A percentile compares a stretch with the other conserved stretches of the same genome.
phyloP scores from a whole-genome alignment of 2,888 invertebrate genomes.

The Drosophila heteroneura region DNA sequence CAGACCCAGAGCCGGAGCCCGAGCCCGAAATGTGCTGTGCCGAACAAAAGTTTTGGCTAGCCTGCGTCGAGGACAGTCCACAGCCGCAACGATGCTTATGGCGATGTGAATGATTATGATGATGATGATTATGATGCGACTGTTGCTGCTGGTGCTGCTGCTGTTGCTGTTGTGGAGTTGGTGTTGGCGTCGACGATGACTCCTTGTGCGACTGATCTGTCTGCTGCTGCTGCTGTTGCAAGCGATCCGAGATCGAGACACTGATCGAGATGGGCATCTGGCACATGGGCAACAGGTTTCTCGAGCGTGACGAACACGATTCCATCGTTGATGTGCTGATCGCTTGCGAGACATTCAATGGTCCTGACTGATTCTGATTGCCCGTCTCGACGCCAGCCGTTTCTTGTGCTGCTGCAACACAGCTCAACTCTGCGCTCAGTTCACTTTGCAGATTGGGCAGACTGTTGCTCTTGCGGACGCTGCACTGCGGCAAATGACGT shows the following conservation, averaged over 20 bases:
- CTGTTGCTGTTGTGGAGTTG: conserved; percentile 51
- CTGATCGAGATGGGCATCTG: conserved; percentile 85
- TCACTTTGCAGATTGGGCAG: conserved; percentile 89
- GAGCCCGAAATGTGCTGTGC: conserved; percentile 80
- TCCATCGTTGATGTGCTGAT: conserved; percentile 90
- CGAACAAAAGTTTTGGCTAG: conserved; percentile 73
- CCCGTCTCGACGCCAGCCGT: conserved; percentile 25
- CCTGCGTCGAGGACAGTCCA: conserved; percentile 55
- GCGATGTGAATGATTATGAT: conserved; percentile 54
- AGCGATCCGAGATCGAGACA: conserved; percentile 77
- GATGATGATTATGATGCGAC: conserved; percentile 52
- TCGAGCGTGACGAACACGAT: conserved; percentile 81
- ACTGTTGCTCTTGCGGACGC: conserved; percentile 91
- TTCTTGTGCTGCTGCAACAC: conserved; percentile 45
- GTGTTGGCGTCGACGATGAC: conserved; percentile 39
- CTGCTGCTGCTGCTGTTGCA: conserved; percentile 59
- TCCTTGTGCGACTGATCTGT: conserved; percentile 55
- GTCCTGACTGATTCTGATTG: conserved; percentile 48
- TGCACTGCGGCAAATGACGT: conserved; percentile 87
- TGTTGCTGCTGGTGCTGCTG: conserved; percentile 24
- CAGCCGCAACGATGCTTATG: conserved; percentile 80
- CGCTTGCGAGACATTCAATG: conserved; percentile 86
- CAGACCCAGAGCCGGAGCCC: conserved; percentile 50
- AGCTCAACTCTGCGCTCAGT: conserved; percentile 24
- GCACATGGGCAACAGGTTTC: conserved; percentile 85